Evolutionary conservation across 2,113 vertebrate species (phyloP), one percentile per base, ranked within the genome.

Genomic region (Haplochromis burtoni): DNA sequence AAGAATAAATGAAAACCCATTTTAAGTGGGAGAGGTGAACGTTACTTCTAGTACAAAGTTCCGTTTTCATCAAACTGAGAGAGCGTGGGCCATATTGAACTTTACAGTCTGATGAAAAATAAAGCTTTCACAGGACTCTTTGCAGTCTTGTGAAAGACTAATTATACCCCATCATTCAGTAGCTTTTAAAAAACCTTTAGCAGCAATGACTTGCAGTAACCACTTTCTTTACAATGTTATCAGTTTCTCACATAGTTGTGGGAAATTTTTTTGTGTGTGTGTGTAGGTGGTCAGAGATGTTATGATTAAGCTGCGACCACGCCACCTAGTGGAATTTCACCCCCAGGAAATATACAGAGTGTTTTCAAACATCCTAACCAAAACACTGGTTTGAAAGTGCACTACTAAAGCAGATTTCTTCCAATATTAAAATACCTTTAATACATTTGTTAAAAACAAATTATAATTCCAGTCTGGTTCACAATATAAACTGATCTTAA

Each of bases 311-410:
- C 6, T 63, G 59, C 2, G 6, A 66, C 31, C 1, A 66, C 1
- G 4, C 61, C 61, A n/a, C 61, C 31, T 66, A 66, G 61, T 35
- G 61, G 61, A 66, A 35, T 35, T 35, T n/a, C 31, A 63, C 31
- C 6, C 17, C 1, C 0, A 3, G 59, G 31, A 66, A 66, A 35
- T 2, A 2, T 35, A 35, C 0, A 35, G 31, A 2, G 17, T 66
- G 61, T 8, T 66, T 66, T 66, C 17, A 66, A 66, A 66, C 17
- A 66, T 1, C 61, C 61, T 8, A 66, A 66, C 1, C 10, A 66
- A 66, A n/a, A 63, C 17, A 35, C 10, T 35, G 31, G 1, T 66
- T 66, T 0, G 0, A 66, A 66, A 66, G 1, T 63, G 1, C 2
- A 63, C 17, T 5, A 63, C 31, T 63, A 35, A 63, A 35, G 1